phyloP scores from a whole-genome alignment of 2,797 vertebrate genomes.

The Neomorphus geoffroyi region DNA sequence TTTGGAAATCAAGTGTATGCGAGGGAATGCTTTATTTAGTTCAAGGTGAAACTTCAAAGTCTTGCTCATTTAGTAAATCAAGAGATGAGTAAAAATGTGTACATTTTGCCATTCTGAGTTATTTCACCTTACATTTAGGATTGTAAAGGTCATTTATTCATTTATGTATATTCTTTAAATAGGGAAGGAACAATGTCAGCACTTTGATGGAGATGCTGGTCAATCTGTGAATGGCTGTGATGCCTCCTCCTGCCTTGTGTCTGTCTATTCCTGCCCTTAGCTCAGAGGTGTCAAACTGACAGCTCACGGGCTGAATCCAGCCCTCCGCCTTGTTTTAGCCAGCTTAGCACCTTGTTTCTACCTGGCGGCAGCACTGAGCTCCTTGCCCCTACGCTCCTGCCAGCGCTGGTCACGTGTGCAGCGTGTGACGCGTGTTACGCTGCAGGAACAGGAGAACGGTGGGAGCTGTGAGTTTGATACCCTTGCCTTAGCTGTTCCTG shows the following conservation, averaged over 20 bases:
- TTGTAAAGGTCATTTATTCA: background rate
- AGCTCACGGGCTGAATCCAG: too few species aligned
- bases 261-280: background rate
- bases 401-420: too few species aligned
- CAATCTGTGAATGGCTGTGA: rapidly evolving
- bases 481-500: rapidly evolving
- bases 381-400: too few species aligned
- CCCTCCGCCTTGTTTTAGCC: too few species aligned
- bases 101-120: background rate
- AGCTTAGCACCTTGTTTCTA: too few species aligned
- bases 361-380: too few species aligned
- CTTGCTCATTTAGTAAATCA: background rate
- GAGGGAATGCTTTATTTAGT: background rate
- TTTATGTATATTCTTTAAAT: background rate
- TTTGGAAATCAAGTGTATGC: background rate
- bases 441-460: too few species aligned
- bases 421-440: too few species aligned
- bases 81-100: background rate
- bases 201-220: background rate
- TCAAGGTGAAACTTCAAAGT: background rate
- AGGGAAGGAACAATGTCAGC: background rate
- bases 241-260: background rate
- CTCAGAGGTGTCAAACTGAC: too few species aligned
- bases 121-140: background rate
- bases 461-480: too few species aligned